These are phyloP conservation scores for Ashinkailepas kermadecensis DNA, from an alignment of 2,888 invertebrate species.

Conservation along the genomic window DNA sequence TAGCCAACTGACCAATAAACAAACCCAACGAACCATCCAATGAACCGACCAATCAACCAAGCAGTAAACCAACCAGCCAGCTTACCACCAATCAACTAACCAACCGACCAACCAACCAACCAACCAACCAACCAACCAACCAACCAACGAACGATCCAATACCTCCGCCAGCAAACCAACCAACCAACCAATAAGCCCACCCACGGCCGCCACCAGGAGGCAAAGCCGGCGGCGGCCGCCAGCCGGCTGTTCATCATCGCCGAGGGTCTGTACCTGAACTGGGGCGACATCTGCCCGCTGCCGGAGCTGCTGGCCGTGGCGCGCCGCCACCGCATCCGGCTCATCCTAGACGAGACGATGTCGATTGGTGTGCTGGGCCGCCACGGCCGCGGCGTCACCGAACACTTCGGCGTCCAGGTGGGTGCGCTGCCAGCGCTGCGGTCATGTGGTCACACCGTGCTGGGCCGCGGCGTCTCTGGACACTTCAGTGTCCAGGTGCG, in stretches of 20 bases:
- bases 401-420: conserved; percentile 65
- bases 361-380: conserved; percentile 82
- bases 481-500: too few relatives aligned
- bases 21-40: too few relatives aligned
- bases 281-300: conserved; percentile 81
- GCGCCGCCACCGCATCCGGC: conserved; percentile 74
- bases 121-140: too few relatives aligned
- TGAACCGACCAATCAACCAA: too few relatives aligned
- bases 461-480: conserved; percentile 75
- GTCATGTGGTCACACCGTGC: conserved; percentile 46
- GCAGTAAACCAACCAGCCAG: too few relatives aligned
- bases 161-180: too few relatives aligned
- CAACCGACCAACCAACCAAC: too few relatives aligned
- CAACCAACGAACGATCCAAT: too few relatives aligned
- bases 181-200: too few relatives aligned
- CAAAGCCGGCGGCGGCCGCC: conserved; percentile 56
- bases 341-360: conserved; percentile 88
- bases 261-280: conserved; percentile 88
- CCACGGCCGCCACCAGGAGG: conserved; percentile 46
- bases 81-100: too few relatives aligned
- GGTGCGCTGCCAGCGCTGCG: too few relatives aligned
- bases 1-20: too few relatives aligned
- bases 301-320: conserved; percentile 71
- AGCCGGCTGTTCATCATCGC: conserved; percentile 68
- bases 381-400: conserved; percentile 77